Conservation (phyloP, 2,888 invertebrate genomes). For the Hirudinaria manillensis region DNA sequence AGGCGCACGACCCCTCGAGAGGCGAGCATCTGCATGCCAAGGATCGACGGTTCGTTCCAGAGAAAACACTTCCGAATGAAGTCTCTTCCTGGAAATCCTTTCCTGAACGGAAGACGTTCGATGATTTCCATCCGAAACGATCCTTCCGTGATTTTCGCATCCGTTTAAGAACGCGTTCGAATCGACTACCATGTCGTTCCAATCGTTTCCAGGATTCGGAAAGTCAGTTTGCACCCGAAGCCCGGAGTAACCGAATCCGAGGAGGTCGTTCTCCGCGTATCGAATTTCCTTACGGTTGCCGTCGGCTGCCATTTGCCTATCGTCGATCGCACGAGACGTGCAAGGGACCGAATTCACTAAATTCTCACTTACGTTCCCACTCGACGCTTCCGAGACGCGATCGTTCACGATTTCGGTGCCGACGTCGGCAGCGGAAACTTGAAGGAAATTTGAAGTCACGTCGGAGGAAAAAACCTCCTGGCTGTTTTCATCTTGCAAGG, state of each 20-base stretch:
- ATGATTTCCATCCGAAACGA: neutral
- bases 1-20: neutral
- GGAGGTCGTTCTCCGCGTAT: too few species aligned
- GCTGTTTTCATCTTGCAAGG: slow-evolving; percentile 16
- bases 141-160: neutral
- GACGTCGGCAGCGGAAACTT: neutral
- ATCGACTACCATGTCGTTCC: neutral
- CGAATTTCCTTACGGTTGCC: neutral
- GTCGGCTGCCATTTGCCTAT: neutral
- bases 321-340: neutral
- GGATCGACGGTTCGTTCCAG: neutral
- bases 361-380: neutral
- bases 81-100: neutral
- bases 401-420: neutral
- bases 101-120: neutral
- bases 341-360: neutral
- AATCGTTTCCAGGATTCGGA: too few species aligned
- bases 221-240: too few species aligned
- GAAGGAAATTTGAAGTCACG: neutral
- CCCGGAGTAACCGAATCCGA: too few species aligned
- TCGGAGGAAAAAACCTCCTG: neutral
- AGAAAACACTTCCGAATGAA: slow-evolving; percentile 1
- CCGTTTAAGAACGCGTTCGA: neutral
- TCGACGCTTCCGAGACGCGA: neutral
- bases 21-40: neutral